Evolutionary conservation across 53 echinoderm and acorn worm genomes (phyloP).

Genomic region (Mesocentrotus franciscanus): DNA sequence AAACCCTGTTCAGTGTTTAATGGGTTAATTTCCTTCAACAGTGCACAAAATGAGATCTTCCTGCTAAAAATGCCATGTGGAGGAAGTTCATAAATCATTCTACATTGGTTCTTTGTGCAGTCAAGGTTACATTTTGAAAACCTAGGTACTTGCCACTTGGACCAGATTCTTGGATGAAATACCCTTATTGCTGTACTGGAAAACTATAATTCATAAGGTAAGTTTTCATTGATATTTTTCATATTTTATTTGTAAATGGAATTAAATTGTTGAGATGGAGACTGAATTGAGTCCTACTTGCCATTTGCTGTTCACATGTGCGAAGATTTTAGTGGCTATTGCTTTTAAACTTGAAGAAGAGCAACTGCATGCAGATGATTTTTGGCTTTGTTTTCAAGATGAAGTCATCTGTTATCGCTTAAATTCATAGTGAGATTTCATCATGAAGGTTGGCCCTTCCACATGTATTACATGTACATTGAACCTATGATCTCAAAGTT

Average conservation of each 20-base stretch:
- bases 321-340: background rate
- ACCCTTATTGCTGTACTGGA: background rate
- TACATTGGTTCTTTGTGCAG: conserved; percentile 20
- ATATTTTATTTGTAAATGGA: background rate
- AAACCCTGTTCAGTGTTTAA: background rate
- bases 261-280: background rate
- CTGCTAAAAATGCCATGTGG: conserved; percentile 11
- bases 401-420: background rate
- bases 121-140: background rate
- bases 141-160: background rate
- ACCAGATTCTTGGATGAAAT: conserved; percentile 11
- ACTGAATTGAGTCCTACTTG: background rate
- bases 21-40: background rate
- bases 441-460: background rate
- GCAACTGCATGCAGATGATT: background rate
- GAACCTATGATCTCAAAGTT: background rate
- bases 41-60: conserved; percentile 43
- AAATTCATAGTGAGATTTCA: background rate
- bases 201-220: background rate
- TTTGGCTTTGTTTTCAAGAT: background rate
- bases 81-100: conserved; percentile 44
- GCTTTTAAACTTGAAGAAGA: background rate
- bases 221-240: background rate
- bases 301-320: background rate
- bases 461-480: background rate